Conservation (phyloP, 1,140 invertebrate genomes). For the Penaeus japonicus region DNA sequence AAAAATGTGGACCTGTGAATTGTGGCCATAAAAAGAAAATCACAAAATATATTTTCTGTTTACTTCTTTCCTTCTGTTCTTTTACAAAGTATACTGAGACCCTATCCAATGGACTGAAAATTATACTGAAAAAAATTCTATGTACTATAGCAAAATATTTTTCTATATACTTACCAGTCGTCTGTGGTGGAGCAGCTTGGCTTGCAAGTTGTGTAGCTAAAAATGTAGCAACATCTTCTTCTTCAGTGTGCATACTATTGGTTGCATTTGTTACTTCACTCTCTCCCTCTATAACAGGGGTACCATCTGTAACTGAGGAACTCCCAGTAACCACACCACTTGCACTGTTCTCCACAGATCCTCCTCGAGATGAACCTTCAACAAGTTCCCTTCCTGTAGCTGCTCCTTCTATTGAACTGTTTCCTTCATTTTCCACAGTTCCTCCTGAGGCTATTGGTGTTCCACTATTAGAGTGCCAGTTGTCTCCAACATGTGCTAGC, state of each 20-base stretch:
- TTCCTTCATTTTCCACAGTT: background rate
- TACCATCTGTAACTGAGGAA: background rate
- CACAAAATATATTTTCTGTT: too few species aligned
- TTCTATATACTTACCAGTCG: background rate
- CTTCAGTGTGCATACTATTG: constrained; percentile 43
- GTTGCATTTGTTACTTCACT: background rate
- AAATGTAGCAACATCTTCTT: constrained; percentile 48
- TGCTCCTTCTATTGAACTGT: background rate
- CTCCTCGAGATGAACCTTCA: background rate
- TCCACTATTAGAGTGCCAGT: constrained; percentile 20
- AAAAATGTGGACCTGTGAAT: too few species aligned
- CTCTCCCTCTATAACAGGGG: too few species aligned
- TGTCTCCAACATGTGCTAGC: constrained; percentile 19
- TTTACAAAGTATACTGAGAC: too few species aligned
- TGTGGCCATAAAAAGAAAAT: too few species aligned
- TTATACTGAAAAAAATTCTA: too few species aligned
- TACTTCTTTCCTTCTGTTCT: too few species aligned
- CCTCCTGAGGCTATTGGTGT: background rate
- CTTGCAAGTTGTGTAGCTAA: constrained; percentile 43
- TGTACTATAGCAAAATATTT: too few species aligned
- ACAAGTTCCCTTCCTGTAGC: background rate
- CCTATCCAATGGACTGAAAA: too few species aligned
- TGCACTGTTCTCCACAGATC: background rate
- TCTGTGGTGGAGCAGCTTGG: constrained; percentile 41
- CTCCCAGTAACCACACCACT: background rate